Evolutionary conservation across 2,888 invertebrate species (phyloP), one percentile per base, ranked within the genome.

Genomic region (Enchytraeus crypticus): DNA sequence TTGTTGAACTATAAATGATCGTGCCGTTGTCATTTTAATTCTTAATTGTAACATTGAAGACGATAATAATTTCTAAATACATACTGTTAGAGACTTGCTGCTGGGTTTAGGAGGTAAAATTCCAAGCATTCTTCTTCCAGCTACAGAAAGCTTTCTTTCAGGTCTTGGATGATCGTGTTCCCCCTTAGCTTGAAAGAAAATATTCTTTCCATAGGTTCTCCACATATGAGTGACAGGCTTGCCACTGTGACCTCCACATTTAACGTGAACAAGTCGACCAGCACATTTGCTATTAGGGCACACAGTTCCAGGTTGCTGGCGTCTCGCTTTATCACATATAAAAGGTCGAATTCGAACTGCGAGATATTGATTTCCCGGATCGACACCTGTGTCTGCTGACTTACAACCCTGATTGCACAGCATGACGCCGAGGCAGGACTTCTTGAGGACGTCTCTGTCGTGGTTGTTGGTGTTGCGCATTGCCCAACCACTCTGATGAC

Each of bases 391-490:
- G 23, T 46, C 51, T 23, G 32, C 57, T 18, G 45, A 46, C 29
- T 29, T n/a, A 21, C 61, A 61, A 26, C 26, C 32, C 11, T 29
- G n/a, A 21, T 30, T 55, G 32, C 61, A 61, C 5, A 61, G 29
- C 61, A 61, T 61, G 43, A 61, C 61, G 3, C 61, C 61, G 26
- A 61, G 61, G 57, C 61, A 61, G 18, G 61, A 61, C 51, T 61
- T 61, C 27, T 61, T 61, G 32, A 61, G 61, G 33, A 56, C 21
- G 29, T 46, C 34, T 1, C 51, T 43, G 51, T 61, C 61, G 57
- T 61, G 61, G 57, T 61, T 61, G 45, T 61, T 61, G 29, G 61
- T 61, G 49, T 61, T 61, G 5, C 61, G 43, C 61, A 61, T 61
- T 29, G 61, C 61, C 61, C 61, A 61, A 11, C 61, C 61, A n/a